Percentiles rank a stretch among this genome's conserved stretches.
These are phyloP conservation scores for Nothura maculosa DNA, from an alignment of 2,797 vertebrate genomes.

Conservation along the genomic window DNA sequence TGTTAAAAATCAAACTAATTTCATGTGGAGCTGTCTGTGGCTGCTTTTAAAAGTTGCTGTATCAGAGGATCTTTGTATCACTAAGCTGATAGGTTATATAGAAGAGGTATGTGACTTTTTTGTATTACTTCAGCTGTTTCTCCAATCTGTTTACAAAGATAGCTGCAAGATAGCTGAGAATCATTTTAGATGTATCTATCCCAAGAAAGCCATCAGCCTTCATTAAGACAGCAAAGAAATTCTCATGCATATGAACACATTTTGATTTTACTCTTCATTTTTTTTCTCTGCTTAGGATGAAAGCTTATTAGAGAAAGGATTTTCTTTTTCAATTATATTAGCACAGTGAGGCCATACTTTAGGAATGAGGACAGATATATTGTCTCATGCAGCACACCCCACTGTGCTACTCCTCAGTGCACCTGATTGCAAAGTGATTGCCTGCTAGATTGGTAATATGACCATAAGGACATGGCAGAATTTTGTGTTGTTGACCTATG, in stretches of 20 bases:
- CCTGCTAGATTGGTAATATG: neutral
- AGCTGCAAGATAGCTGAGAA: neutral
- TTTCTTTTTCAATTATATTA: constrained; percentile 4
- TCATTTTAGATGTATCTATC: neutral
- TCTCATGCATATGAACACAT: constrained; percentile 18
- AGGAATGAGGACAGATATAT: neutral
- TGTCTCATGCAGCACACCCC: neutral
- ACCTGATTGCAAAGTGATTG: neutral
- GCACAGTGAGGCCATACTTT: constrained; percentile 4
- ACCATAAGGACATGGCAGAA: neutral
- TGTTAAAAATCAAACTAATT: neutral
- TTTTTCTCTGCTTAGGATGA: neutral
- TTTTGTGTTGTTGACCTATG: neutral
- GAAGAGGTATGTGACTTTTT: neutral
- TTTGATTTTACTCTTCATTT: constrained; percentile 43
- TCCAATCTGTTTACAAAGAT: neutral
- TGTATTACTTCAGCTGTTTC: neutral
- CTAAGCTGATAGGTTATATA: neutral
- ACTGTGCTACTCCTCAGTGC: neutral
- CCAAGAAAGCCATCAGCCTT: neutral
- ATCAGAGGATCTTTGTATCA: neutral
- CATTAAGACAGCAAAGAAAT: neutral
- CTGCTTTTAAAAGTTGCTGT: neutral
- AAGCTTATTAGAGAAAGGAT: neutral
- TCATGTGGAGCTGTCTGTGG: neutral